Percentiles rank a stretch among this genome's conserved stretches.
Conservation (phyloP, 2,797 vertebrate species). For the Danio tinwini region DNA sequence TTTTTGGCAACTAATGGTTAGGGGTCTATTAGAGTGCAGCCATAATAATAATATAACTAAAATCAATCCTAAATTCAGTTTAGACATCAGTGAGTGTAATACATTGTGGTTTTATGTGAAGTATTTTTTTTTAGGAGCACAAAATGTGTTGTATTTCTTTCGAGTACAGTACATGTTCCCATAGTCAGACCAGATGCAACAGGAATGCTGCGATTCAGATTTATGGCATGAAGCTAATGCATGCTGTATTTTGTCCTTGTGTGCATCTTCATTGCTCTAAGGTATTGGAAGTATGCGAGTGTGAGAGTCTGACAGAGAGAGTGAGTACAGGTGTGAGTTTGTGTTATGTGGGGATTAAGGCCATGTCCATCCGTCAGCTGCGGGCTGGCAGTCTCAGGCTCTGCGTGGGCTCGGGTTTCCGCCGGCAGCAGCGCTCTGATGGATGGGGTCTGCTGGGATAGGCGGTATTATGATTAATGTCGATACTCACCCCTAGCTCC, state of each 20-base stretch:
- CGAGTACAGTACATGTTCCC: not conserved
- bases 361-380: conserved; percentile 69
- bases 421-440: conserved; percentile 76
- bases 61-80: not conserved
- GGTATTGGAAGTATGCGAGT: conserved; percentile 23
- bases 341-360: conserved; percentile 63
- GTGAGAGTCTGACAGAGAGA: conserved; percentile 21
- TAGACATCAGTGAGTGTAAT: not conserved
- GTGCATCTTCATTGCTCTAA: conserved; percentile 31
- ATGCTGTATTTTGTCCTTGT: conserved; percentile 3
- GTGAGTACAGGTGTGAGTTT: conserved; percentile 50
- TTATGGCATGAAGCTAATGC: conserved; percentile 1
- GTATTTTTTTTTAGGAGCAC: not conserved
- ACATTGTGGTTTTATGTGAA: not conserved
- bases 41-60: not conserved
- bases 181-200: conserved; percentile 7
- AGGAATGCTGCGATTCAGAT: conserved; percentile 30
- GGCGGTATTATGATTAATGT: conserved; percentile 78
- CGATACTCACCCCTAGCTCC: conserved; percentile 61
- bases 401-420: conserved; percentile 72
- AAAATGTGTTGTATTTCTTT: conserved; percentile 1
- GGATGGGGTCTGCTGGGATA: conserved; percentile 78
- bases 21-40: no score
- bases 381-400: conserved; percentile 72
- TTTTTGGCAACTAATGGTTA: no score